A percentile compares a stretch with the other conserved stretches of the same genome.
phyloP scores from a whole-genome alignment of 2,797 vertebrate genomes.

The Nannoperca australis region DNA sequence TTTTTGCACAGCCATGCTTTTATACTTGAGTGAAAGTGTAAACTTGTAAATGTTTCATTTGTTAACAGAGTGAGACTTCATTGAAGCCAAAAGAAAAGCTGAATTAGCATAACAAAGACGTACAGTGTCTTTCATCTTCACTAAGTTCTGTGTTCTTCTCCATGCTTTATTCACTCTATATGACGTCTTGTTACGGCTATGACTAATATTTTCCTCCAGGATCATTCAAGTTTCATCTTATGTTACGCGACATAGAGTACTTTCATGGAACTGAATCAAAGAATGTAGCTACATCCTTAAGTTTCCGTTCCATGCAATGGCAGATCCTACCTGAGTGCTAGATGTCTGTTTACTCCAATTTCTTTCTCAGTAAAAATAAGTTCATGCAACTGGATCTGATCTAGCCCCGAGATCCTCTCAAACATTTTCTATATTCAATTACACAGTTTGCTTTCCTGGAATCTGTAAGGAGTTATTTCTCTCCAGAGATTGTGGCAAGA shows the following conservation, averaged over 20 bases:
- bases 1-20: not conserved
- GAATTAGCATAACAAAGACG: conserved; percentile 56
- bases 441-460: conserved; percentile 42
- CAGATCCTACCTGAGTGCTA: not conserved
- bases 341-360: not conserved
- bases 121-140: conserved; percentile 38
- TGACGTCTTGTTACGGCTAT: conserved; percentile 30
- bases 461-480: conserved; percentile 51
- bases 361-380: not conserved
- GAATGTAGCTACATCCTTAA: conserved; percentile 10
- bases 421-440: conserved; percentile 21
- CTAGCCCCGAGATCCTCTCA: conserved; percentile 6
- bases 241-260: conserved; percentile 20
- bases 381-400: conserved; percentile 8
- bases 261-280: conserved; percentile 39
- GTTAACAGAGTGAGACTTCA: conserved; percentile 27
- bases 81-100: conserved; percentile 16
- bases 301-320: not conserved
- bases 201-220: conserved; percentile 45
- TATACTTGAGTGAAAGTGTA: not conserved
- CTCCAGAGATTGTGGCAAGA: conserved; percentile 10
- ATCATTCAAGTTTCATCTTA: conserved; percentile 61
- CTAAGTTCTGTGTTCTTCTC: conserved; percentile 36
- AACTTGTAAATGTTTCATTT: conserved; percentile 56
- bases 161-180: conserved; percentile 5